Conservation (phyloP, 2,113 vertebrate genomes). For the Melanerpes formicivorus region DNA sequence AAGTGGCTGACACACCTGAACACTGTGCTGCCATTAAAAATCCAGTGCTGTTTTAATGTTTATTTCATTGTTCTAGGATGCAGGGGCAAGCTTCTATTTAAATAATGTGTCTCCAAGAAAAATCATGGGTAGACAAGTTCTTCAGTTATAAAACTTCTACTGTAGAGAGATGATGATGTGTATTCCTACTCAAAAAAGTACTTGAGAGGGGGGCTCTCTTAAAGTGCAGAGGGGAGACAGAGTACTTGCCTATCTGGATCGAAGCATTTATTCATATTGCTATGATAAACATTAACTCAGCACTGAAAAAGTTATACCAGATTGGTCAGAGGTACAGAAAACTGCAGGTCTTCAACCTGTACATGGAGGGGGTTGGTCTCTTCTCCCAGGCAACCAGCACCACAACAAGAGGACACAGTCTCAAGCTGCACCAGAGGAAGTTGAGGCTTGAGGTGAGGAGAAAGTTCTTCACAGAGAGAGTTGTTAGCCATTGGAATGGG, state of each 20-base stretch:
- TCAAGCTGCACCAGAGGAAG: too few relatives aligned
- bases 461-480: too few relatives aligned
- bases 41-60: not conserved
- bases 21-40: not conserved
- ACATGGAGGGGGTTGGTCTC: not conserved
- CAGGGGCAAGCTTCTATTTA: not conserved
- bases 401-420: too few relatives aligned
- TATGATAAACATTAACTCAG: not conserved
- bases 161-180: not conserved
- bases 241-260: not conserved
- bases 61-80: not conserved
- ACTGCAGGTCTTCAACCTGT: not conserved
- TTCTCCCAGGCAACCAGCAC: too few relatives aligned
- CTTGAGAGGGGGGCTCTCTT: not conserved
- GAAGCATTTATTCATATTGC: not conserved
- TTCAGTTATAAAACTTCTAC: not conserved
- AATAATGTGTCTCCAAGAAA: not conserved
- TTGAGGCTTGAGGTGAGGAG: too few relatives aligned
- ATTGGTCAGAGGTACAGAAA: not conserved
- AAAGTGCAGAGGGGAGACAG: not conserved
- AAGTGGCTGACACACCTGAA: too few relatives aligned
- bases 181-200: not conserved
- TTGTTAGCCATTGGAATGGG: too few relatives aligned
- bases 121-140: not conserved
- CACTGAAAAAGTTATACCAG: not conserved